Evolutionary conservation across 2,888 invertebrate genomes (phyloP).

Genomic region (Operophtera brumata): DNA sequence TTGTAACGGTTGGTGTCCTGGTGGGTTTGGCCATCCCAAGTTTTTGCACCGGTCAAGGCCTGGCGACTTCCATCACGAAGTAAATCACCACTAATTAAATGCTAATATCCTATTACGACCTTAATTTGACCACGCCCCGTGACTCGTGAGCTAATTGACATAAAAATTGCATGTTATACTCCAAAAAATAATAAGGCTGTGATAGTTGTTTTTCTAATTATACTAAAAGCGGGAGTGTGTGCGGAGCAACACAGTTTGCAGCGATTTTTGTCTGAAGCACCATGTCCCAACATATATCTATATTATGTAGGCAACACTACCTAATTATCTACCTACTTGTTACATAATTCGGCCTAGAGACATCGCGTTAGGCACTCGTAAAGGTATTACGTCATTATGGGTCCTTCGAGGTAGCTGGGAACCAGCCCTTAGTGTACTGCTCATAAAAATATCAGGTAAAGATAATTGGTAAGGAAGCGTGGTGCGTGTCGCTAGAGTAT

Average conservation of each 20-base stretch:
- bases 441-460: background rate
- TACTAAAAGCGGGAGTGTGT: conserved; percentile 23
- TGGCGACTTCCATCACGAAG: conserved; percentile 15
- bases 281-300: no score
- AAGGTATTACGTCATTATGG: conserved; percentile 1
- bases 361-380: conserved; percentile 5
- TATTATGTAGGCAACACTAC: background rate
- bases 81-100: conserved; percentile 21
- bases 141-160: conserved; percentile 29
- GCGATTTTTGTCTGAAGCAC: background rate
- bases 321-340: background rate
- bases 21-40: conserved; percentile 4
- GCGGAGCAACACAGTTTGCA: background rate
- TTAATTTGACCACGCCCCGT: conserved; percentile 27
- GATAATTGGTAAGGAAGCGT: no score
- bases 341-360: background rate
- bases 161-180: conserved; percentile 28
- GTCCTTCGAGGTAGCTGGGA: conserved; percentile 1
- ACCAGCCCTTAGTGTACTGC: no score
- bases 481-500: no score
- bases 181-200: conserved; percentile 36
- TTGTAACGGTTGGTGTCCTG: background rate
- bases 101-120: conserved; percentile 18
- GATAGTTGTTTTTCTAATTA: conserved; percentile 19
- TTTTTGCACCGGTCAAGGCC: background rate